Evolutionary conservation across 2,113 vertebrate species (phyloP).

Genomic region (Coracopsis vasa): DNA sequence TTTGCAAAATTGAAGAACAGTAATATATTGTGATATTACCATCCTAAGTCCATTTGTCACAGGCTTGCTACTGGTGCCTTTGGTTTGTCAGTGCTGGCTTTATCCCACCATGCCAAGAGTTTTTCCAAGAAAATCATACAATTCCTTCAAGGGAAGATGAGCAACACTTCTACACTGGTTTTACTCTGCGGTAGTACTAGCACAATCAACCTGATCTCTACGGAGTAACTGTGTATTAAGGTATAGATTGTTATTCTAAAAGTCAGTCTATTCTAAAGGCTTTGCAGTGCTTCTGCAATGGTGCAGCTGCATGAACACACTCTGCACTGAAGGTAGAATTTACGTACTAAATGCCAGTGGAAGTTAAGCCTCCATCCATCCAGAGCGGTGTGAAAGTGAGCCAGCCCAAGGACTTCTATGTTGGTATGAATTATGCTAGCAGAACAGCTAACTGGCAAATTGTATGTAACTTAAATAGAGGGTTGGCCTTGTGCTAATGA

Average conservation of each 20-base stretch:
- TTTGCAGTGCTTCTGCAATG: neutral
- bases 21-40: neutral
- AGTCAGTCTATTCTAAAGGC: neutral
- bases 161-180: neutral
- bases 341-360: neutral
- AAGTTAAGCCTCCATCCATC: neutral
- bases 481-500: neutral
- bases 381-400: neutral
- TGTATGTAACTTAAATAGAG: neutral
- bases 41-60: neutral
- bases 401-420: neutral
- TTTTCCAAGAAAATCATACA: neutral
- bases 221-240: neutral
- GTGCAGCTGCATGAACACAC: neutral
- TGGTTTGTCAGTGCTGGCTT: neutral
- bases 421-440: neutral
- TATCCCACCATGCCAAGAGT: neutral
- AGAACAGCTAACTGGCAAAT: neutral
- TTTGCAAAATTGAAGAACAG: neutral
- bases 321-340: neutral
- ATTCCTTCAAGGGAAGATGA: neutral
- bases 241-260: neutral
- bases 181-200: neutral
- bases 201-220: neutral
- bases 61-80: neutral